Base-by-base conservation (phyloP, 2,113 vertebrate species). In the Pantherophis guttatus region DNA sequence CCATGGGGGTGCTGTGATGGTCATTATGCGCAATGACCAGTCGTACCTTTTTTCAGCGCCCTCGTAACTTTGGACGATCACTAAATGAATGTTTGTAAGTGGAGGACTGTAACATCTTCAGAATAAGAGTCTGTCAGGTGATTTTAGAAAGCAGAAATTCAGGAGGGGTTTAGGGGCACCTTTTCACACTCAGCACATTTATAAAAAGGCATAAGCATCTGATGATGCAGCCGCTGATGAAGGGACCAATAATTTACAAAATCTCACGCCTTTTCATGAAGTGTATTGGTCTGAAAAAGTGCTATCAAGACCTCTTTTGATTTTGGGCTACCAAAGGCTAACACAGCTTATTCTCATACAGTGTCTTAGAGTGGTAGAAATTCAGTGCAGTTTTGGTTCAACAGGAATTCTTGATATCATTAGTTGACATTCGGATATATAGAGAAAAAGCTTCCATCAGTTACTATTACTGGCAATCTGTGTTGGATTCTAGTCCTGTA, bases 391-490 rank as follows among this genome's bases (percentile, higher is more conserved):
- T 59, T 48, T 91, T 94, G 96, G 91, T 59, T 94, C 17, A 92
- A 93, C 57, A 93, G 7, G 94, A 94, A 91, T 0, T 85, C 9
- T 95, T 95, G 91, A 86, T 95, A 57, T 94, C 89, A 91, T 91
- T 96, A 94, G 92, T 88, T 96, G 65, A 2, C 95, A 96, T 96
- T 81, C 95, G 94, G 92, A 97, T 96, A 85, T 95, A 96, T 95
- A 44, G 92, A 93, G 95, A 95, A 95, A 95, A 75, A 96, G 95
- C 48, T 21, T 15, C 93, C 91, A 94, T 93, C 94, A 97, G 93
- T 90, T 96, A 90, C 93, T 12, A 1, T 96, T 96, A 94, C 95
- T 95, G 94, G 93, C 93, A 97, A 94, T 95, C 97, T 95, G 95
- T 96, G 93, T 0, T 93, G 87, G 94, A 95, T 96, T 96, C 90